Conservation (phyloP, 2,888 invertebrate genomes). For the Ferrisia virgata region DNA sequence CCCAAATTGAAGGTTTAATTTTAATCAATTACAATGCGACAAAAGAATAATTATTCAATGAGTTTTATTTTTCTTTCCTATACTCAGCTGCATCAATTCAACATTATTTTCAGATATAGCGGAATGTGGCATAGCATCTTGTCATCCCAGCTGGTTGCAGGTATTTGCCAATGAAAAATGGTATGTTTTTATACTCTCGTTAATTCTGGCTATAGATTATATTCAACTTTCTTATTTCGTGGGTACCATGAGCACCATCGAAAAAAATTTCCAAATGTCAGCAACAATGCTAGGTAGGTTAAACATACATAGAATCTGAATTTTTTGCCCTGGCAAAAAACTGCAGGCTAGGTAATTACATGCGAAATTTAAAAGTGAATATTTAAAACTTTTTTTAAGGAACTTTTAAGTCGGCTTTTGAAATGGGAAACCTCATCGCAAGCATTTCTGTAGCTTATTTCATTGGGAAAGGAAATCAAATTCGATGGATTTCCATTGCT, state of each 20-base stretch:
- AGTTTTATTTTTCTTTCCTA: too few relatives aligned
- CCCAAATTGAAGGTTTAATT: too few relatives aligned
- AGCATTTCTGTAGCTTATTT: conserved; percentile 63
- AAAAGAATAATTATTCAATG: too few relatives aligned
- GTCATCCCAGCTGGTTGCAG: conserved; percentile 57
- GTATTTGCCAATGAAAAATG: conserved; percentile 60
- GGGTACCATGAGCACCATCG: conserved; percentile 65
- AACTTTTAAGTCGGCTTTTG: conserved; percentile 50
- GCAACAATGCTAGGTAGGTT: conserved; percentile 64
- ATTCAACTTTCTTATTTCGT: conserved; percentile 59
- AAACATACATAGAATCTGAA: too few relatives aligned
- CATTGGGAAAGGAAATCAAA: conserved; percentile 65
- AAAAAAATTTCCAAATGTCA: conserved; percentile 66
- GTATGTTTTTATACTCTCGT: conserved; percentile 62
- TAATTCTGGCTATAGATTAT: conserved; percentile 63
- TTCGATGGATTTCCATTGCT: conserved; percentile 66
- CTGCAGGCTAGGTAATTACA: too few relatives aligned
- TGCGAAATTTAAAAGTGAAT: too few relatives aligned
- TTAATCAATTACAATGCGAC: too few relatives aligned
- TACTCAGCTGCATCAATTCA: too few relatives aligned
- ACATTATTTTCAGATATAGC: too few relatives aligned
- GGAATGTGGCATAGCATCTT: conserved; percentile 49
- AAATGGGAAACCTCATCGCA: conserved; percentile 64
- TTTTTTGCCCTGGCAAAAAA: too few relatives aligned
- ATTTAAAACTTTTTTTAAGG: too few relatives aligned